phyloP scores from a whole-genome alignment of 2,888 invertebrate genomes.

The Coronaproctus castanopsis region DNA sequence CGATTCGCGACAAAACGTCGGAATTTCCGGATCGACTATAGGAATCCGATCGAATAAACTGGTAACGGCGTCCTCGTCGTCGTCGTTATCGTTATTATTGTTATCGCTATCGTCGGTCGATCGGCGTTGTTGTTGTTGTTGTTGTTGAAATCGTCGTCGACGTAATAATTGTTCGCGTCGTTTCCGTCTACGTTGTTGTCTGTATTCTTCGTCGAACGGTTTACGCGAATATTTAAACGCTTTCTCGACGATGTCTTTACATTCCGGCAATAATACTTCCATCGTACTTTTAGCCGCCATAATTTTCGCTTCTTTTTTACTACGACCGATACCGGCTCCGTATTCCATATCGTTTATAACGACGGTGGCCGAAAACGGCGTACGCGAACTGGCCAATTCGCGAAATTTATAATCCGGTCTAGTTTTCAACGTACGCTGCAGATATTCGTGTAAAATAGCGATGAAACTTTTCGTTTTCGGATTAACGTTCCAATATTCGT shows the following conservation, averaged over 20 bases:
- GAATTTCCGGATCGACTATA: conserved; percentile 81
- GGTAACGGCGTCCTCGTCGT: conserved; percentile 4
- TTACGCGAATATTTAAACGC: conserved; percentile 23
- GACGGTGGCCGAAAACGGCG: conserved; percentile 85
- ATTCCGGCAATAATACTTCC: conserved; percentile 79
- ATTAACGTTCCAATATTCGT: conserved; percentile 85
- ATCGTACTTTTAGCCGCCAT: conserved; percentile 77
- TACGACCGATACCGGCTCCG: conserved; percentile 81
- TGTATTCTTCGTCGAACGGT: conserved; percentile 1
- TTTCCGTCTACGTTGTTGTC: conserved; percentile 3
- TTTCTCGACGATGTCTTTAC: conserved; percentile 58
- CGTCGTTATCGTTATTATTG: background rate
- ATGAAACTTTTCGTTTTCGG: conserved; percentile 89
- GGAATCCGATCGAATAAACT: conserved; percentile 63
- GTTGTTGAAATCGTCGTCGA: conserved; percentile 24
- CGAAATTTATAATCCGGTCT: conserved; percentile 84
- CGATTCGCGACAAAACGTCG: conserved; percentile 87
- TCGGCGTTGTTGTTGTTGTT: conserved; percentile 32
- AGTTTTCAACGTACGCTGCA: conserved; percentile 80
- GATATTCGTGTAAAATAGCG: conserved; percentile 92
- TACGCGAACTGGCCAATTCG: conserved; percentile 78
- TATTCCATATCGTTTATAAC: conserved; percentile 81
- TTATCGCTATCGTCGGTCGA: background rate
- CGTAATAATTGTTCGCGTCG: conserved; percentile 29
- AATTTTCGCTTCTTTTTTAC: conserved; percentile 89